These are phyloP conservation scores for Sarcophaga caerulescens DNA, from an alignment of 2,888 invertebrate species.

Conservation along the genomic window DNA sequence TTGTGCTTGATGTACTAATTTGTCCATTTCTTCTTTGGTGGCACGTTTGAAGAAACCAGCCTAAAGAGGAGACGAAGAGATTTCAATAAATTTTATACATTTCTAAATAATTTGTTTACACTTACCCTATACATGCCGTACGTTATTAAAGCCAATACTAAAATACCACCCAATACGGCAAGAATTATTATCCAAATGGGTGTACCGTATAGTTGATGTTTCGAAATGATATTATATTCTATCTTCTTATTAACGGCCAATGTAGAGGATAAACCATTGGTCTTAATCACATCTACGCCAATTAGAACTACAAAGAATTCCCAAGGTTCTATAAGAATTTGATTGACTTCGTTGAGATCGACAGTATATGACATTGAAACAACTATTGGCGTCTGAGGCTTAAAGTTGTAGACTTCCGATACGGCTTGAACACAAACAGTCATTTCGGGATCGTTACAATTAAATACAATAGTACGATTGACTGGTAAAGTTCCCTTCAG, in stretches of 20 bases:
- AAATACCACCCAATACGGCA: conserved; percentile 80
- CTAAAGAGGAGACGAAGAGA: conserved; percentile 70
- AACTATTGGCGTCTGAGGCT: conserved; percentile 76
- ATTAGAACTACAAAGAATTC: conserved; percentile 80
- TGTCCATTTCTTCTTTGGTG: conserved; percentile 81
- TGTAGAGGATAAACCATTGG: conserved; percentile 74
- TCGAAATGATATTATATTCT: conserved; percentile 80
- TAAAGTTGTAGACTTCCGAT: conserved; percentile 77
- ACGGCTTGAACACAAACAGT: conserved; percentile 78
- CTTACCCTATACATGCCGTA: conserved; percentile 80
- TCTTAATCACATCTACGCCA: conserved; percentile 75
- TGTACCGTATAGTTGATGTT: conserved; percentile 75
- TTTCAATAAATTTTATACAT: no score
- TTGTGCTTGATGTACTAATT: conserved; percentile 77
- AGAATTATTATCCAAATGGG: conserved; percentile 82
- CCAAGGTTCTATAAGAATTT: conserved; percentile 80
- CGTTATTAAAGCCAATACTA: conserved; percentile 79
- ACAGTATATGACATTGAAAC: conserved; percentile 77
- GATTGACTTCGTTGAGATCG: conserved; percentile 79
- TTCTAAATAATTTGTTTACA: neutral
- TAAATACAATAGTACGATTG: conserved; percentile 81
- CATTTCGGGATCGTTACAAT: conserved; percentile 78
- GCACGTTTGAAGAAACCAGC: conserved; percentile 82
- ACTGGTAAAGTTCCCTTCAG: conserved; percentile 77
- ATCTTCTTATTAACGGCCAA: conserved; percentile 75